These are phyloP conservation scores for Chaetogeoica ovagalla DNA, from an alignment of 2,888 invertebrate genomes.

Conservation along the genomic window DNA sequence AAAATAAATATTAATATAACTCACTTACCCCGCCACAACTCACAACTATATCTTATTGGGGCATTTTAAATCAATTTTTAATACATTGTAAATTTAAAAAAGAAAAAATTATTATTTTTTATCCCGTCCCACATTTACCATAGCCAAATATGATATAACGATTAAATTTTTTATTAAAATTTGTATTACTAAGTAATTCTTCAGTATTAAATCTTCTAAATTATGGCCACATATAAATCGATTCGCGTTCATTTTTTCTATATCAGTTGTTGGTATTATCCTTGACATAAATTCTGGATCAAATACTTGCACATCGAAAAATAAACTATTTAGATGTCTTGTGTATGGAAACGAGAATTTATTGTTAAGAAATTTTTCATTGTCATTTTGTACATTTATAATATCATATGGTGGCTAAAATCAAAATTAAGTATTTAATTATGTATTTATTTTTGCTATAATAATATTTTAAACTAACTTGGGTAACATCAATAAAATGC, in stretches of 20 bases:
- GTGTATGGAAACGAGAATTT: conserved; percentile 4
- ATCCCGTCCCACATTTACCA: no score
- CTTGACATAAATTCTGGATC: conserved; percentile 6
- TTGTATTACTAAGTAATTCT: conserved; percentile 20
- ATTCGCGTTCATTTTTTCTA: neutral
- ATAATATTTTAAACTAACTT: conserved; percentile 30
- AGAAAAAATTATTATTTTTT: no score
- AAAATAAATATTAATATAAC: no score
- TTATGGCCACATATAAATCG: conserved; percentile 18
- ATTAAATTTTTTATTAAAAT: no score
- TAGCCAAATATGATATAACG: no score
- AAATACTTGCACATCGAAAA: conserved; percentile 8
- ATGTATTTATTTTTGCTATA: neutral
- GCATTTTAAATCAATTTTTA: no score
- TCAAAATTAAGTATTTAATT: neutral
- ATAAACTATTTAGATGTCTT: conserved; percentile 29
- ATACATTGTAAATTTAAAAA: no score
- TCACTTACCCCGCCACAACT: no score
- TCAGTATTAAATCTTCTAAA: conserved; percentile 20
- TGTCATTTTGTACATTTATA: conserved; percentile 11
- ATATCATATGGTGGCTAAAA: conserved; percentile 25
- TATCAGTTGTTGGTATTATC: neutral
- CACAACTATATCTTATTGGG: no score
- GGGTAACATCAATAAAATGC: conserved; percentile 33
- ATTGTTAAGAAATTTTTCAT: conserved; percentile 21